Evolutionary conservation across 2,797 vertebrate species (phyloP).

Genomic region (Lagocephalus sceleratus): DNA sequence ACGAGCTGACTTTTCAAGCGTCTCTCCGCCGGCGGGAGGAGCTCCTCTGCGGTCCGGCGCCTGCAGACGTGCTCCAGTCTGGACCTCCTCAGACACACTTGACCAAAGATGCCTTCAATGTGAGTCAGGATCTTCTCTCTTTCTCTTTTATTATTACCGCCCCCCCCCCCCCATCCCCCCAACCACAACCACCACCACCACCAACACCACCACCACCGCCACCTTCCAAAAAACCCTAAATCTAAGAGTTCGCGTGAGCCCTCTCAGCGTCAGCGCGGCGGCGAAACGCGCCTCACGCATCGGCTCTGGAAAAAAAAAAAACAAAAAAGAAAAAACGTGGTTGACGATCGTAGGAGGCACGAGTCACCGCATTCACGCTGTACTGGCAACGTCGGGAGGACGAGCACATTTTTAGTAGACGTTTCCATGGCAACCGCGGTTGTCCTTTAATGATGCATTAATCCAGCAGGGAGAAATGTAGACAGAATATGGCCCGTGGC

Average conservation of each 20-base stretch:
- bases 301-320: constrained; percentile 12
- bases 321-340: no score
- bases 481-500: constrained; percentile 53
- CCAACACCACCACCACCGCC: no score
- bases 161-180: no score
- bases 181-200: no score
- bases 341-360: constrained; percentile 18
- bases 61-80: constrained; percentile 29
- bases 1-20: constrained; percentile 52
- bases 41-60: constrained; percentile 48
- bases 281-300: constrained; percentile 17
- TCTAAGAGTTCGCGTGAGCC: neutral
- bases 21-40: constrained; percentile 2
- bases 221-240: constrained; percentile 4
- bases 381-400: constrained; percentile 24
- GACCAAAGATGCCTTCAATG: constrained; percentile 24
- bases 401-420: constrained; percentile 30
- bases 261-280: neutral
- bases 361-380: constrained; percentile 18
- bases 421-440: constrained; percentile 61
- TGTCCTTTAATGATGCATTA: constrained; percentile 57
- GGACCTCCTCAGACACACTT: constrained; percentile 22
- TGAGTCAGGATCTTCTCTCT: neutral
- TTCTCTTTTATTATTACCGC: neutral
- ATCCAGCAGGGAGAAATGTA: constrained; percentile 51